A percentile compares a stretch with the other conserved stretches of the same genome.
phyloP scores from a whole-genome alignment of 2,113 vertebrate species.

The Macroglossus sobrinus region DNA sequence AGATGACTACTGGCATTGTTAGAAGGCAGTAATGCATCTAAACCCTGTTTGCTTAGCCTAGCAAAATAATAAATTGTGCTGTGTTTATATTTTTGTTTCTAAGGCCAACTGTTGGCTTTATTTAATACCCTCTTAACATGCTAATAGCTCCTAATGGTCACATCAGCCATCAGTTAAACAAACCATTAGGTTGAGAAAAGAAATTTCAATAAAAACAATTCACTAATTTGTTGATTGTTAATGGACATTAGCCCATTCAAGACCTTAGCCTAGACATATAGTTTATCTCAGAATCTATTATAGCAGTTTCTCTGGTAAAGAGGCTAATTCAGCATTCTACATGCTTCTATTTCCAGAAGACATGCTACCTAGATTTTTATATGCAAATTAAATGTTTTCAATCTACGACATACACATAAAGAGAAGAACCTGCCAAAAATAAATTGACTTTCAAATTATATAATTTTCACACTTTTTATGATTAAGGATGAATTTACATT shows the following conservation, averaged over 20 bases:
- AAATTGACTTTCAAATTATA: conserved; percentile 49
- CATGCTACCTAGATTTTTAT: conserved; percentile 54
- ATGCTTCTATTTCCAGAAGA: conserved; percentile 49
- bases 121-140: conserved; percentile 77
- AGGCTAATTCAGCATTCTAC: conserved; percentile 66
- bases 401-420: conserved; percentile 15
- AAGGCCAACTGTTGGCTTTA: conserved; percentile 74
- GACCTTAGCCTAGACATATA: conserved; percentile 57
- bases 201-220: conserved; percentile 73
- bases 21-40: conserved; percentile 47
- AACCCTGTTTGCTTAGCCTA: conserved; percentile 71
- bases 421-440: conserved; percentile 45
- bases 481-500: conserved; percentile 48
- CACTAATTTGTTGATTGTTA: conserved; percentile 77
- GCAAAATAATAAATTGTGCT: conserved; percentile 77
- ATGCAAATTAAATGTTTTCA: conserved; percentile 56
- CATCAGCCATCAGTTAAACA: conserved; percentile 76
- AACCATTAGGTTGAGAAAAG: conserved; percentile 77
- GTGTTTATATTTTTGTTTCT: conserved; percentile 69
- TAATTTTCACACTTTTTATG: conserved; percentile 19
- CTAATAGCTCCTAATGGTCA: conserved; percentile 75
- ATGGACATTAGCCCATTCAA: conserved; percentile 71
- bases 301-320: conserved; percentile 56
- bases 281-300: conserved; percentile 72
- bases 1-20: conserved; percentile 56